Base-by-base conservation (phyloP, 2,797 vertebrate species). In the Cuniculus paca region DNA sequence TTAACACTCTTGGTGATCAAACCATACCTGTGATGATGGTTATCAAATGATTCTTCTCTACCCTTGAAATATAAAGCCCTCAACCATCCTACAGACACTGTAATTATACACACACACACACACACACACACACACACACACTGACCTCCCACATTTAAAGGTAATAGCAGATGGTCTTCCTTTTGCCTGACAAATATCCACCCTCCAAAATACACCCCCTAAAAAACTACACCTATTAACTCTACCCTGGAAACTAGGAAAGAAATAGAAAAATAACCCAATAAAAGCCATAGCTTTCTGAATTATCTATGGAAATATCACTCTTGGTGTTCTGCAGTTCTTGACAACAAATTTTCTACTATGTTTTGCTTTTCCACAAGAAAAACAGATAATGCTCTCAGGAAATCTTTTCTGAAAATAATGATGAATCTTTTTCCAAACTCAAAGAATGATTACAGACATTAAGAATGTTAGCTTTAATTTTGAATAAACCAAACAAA, bases 281-380 rank as follows among this genome's bases (percentile, higher is more conserved):
- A 39, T 28, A 45, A 86, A 10, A n/a, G 13, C 13, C 19, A 83
- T 7, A 50, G 92, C 88, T 95, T 87, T 58, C 82, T 93, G 28
- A 91, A 90, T 91, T 88, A 87, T 91, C 82, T 50, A 17, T 50
- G n/a, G 60, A 83, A 88, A 90, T 72, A 42, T 17, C 68, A 82
- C 45, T 82, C n/a, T 82, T 56, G 34, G 36, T 92, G 77, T 85
- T 86, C 36, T 72, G 22, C 12, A 77, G 65, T 75, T 85, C 20
- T 83, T 88, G 12, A 88, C 52, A 83, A 78, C 58, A 68, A 86
- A 83, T 5, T 1, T 39, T 70, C 7, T 52, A 88, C 45, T 72
- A 54, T 70, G 42, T 70, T 94, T 78, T 91, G 6, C n/a, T 77
- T 83, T 78, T 88, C 70, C 45, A 42, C 56, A 91, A 84, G 72